Evolutionary conservation across 2,113 vertebrate genomes (phyloP), one percentile per base, ranked within the genome.

Genomic region (Carassius gibelio): DNA sequence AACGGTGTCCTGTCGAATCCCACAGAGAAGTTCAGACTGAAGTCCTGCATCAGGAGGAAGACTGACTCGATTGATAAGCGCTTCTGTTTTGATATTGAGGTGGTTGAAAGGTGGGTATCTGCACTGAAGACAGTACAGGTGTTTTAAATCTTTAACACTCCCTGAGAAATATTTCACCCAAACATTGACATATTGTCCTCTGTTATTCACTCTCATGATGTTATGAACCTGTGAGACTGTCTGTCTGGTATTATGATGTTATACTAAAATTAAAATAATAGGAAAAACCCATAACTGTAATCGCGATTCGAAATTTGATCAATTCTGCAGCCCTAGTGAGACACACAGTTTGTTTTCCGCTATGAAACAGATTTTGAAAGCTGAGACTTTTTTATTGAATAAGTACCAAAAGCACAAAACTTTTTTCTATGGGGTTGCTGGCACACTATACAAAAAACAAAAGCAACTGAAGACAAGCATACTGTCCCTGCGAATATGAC

Each of bases 41-140:
- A 97, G 91, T 97, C 97, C 72, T 99, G 98, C 89, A 97, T 99
- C 88, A 95, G 98, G 26, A 94, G 98, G 89, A 99, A 98, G 92
- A 98, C 97, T 0, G 97, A 99, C 91, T 99, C 98, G 74, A 99
- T 99, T 88, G 98, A 99, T 94, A 99, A 98, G 79, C 96, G 98
- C 23, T 99, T 99, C 95, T 99, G 98, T 93, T 99, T 99, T 0
- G 98, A 99, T 90, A 95, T 99, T 26, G 97, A 98, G 95, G 97
- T 99, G 10, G 92, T 96, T 45, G 97, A 99, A 92, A 98, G 98
- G 98, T 99, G 90, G 94, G 96, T 91, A 34, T 55, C 21, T 30
- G 55, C 76, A 3, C 17, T 61, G 34, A 61, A 15, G 11, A 8
- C 30, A 61, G 45, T 17, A 8, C 30, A 69, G 66, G 17, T 8